phyloP scores from a whole-genome alignment of 2,113 vertebrate species.

The Cyanoderma ruficeps region DNA sequence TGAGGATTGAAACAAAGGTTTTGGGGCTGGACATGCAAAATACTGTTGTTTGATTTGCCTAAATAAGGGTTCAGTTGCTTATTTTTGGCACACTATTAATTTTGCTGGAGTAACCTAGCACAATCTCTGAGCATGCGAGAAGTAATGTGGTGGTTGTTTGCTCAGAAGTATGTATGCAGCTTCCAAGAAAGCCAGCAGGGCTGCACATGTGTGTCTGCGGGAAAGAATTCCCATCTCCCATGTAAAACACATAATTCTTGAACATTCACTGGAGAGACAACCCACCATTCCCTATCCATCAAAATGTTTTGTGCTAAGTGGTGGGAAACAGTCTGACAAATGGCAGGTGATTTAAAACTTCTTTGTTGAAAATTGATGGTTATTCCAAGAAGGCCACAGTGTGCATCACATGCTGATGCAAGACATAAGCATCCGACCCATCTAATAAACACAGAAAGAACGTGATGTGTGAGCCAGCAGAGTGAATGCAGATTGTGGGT shows the following conservation, averaged over 20 bases:
- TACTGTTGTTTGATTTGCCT: not conserved
- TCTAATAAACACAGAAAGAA: not conserved
- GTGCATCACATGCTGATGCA: not conserved
- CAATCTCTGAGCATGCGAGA: not conserved
- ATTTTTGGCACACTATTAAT: not conserved
- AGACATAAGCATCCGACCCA: not conserved
- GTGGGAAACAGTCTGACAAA: not conserved
- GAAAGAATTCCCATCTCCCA: not conserved
- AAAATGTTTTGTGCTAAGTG: not conserved
- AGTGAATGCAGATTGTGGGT: not conserved
- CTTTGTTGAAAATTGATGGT: not conserved
- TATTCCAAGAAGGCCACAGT: not conserved
- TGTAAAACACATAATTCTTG: not conserved
- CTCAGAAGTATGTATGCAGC: not conserved
- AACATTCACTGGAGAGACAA: not conserved
- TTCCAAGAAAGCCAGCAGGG: conserved; percentile 35
- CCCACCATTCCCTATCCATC: not conserved
- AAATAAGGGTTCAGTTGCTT: not conserved
- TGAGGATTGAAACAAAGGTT: not conserved
- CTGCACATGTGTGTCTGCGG: not conserved
- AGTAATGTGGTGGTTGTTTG: not conserved
- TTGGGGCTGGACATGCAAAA: not conserved
- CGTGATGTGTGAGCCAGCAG: rapidly evolving
- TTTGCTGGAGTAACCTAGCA: not conserved
- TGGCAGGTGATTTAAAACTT: not conserved